These are phyloP conservation scores for Xerus rutilus DNA, from an alignment of 2,797 vertebrate species.

Conservation along the genomic window DNA sequence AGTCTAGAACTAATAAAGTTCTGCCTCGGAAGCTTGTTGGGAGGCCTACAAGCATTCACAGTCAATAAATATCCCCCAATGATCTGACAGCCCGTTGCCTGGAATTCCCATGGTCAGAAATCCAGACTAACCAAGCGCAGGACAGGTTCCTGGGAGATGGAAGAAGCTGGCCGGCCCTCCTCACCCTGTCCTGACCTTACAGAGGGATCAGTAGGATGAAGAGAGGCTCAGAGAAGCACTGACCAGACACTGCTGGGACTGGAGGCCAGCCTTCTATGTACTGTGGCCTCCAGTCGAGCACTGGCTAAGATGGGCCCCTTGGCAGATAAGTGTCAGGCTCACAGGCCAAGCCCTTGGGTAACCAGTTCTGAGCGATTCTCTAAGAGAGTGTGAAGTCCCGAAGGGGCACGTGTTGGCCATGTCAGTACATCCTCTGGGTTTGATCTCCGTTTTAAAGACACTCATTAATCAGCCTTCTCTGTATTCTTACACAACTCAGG, in stretches of 20 bases:
- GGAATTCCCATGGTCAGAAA: background rate
- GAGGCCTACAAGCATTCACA: background rate
- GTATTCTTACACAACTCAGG: conserved; percentile 65
- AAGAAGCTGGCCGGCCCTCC: background rate
- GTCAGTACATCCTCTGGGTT: background rate
- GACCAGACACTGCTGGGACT: background rate
- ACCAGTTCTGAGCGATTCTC: conserved; percentile 64
- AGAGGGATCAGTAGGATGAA: background rate
- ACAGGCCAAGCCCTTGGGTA: conserved; percentile 53
- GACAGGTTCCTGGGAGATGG: background rate
- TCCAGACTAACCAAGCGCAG: background rate
- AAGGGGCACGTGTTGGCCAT: background rate
- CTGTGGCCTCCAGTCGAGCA: accelerated
- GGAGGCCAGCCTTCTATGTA: background rate
- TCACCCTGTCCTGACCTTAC: background rate
- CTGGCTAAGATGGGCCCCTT: background rate
- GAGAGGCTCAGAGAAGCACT: background rate
- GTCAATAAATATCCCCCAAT: background rate
- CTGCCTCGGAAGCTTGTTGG: background rate
- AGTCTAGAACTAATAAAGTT: background rate
- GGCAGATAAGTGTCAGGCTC: background rate
- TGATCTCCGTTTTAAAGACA: conserved; percentile 54
- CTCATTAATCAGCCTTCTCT: conserved; percentile 40
- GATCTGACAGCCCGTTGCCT: accelerated
- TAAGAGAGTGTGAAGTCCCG: background rate